Base-by-base conservation (phyloP, 2,113 vertebrate species). In the Aphyosemion australe region DNA sequence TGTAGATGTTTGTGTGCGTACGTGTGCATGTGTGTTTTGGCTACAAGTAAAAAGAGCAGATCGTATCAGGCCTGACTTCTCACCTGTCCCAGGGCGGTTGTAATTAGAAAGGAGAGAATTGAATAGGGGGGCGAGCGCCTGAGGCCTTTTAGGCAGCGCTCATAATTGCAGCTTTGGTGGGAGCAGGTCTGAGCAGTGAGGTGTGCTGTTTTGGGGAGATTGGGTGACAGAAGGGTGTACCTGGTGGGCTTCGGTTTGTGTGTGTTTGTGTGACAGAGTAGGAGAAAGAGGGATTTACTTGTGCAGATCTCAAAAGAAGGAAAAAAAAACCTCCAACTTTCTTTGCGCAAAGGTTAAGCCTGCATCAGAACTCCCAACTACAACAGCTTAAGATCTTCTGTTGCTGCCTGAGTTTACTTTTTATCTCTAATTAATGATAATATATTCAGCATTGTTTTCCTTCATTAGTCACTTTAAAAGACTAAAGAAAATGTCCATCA, bases 51-150 rank as follows among this genome's bases (percentile, higher is more conserved):
- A 92, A 92, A 88, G 90, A 88, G 73, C 91, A 94, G 91, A 94
- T 97, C 89, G 93, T 95, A 94, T 93, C 94, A 74, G 82, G 85
- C 72, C 93, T 89, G 91, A 92, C 94, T 96, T 94, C 90, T 95
- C 92, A 94, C 94, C 93, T 93, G 92, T 94, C 93, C 93, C 79
- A 48, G 86, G 93, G 92, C 92, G 86, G 87, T 63, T 51, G 63
- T 95, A 95, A 96, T 97, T 95, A 96, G 88, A 94, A 92, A 89
- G 93, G 90, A 94, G 93, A 92, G 93, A 92, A 92, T 90, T 92
- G 93, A 95, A 94, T 93, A 91, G 72, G 91, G 83, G 89, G 90
- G 67, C 53, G 57, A 91, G 87, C 84, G 88, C 94, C 91, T 67
- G 53, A 26, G 84, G 93, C 91, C 66, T 85, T 91, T 93, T 90